Evolutionary conservation across 1,140 invertebrate species (phyloP), one percentile per base, ranked within the genome.

Genomic region (Diploscapter pachys): DNA sequence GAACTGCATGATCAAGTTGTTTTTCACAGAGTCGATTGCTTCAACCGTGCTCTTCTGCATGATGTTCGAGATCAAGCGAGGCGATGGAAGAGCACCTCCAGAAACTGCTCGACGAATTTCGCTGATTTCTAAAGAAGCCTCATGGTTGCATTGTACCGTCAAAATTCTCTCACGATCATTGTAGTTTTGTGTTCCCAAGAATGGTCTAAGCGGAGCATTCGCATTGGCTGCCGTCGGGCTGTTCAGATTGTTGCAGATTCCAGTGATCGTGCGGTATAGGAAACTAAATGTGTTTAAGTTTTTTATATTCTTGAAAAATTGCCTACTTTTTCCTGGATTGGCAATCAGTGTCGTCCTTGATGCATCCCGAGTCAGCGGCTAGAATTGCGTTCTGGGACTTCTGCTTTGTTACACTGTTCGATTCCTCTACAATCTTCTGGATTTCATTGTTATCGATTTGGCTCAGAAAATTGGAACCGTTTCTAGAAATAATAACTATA

Each of bases 191-290:
- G 48, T 72, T 66, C 75, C 75, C 13, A 72, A 11, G 53, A 76
- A 56, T 59, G 69, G 6, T 66, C 75, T 65, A 13, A 76, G 57
- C n/a, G 69, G 9, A 13, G 63, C 66, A 48, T 72, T 59, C 9
- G 75, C 63, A 51, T 71, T 71, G 2, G 92, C 94, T 73, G 91
- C 90, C 73, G 89, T 90, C 0, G 93, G 93, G 81, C 93, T 92
- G 4, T 91, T 89, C 4, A 94, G 85, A 85, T 95, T 95, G 82
- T 95, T 96, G 81, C 94, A 96, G 78, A 92, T 90, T 4, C 93
- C 93, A 0, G 91, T 92, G 56, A 91, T 89, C 0, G 91, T 91
- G 78, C 93, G 89, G 61, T 55, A 11, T 4, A 4, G 2, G 61
- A 69, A 48, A n/a, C 54, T 5, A 54, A 71, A 70, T 31, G 1